These are phyloP conservation scores for Ooceraea biroi DNA, from an alignment of 1,140 invertebrate species.

Conservation along the genomic window DNA sequence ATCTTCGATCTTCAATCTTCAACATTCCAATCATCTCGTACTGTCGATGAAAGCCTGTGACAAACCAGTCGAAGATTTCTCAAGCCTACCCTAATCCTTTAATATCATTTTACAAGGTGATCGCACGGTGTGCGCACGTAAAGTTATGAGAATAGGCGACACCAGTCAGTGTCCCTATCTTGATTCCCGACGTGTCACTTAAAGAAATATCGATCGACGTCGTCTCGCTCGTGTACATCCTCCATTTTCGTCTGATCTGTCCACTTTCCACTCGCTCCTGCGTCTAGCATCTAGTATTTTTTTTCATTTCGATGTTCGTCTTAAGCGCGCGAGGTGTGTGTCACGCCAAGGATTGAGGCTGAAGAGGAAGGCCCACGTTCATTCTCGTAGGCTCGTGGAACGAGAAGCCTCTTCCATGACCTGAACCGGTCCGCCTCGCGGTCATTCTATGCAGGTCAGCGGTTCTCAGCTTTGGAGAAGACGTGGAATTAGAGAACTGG, in stretches of 20 bases:
- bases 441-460: conserved; percentile 75
- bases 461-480: conserved; percentile 79
- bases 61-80: conserved; percentile 51
- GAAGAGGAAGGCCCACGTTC: conserved; percentile 59
- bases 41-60: conserved; percentile 27
- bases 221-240: not conserved
- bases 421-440: conserved; percentile 84
- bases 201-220: conserved; percentile 70
- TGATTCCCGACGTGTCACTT: conserved; percentile 53
- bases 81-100: conserved; percentile 77
- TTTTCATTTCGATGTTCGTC: conserved; percentile 49
- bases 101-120: conserved; percentile 77
- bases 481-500: no score
- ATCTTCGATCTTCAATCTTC: not conserved
- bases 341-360: conserved; percentile 72
- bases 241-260: not conserved
- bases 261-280: conserved; percentile 15
- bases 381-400: conserved; percentile 68
- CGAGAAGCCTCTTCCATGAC: conserved; percentile 81
- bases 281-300: conserved; percentile 35
- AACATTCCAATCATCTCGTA: conserved; percentile 21
- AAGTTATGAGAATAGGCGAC: conserved; percentile 62
- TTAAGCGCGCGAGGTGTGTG: conserved; percentile 60
- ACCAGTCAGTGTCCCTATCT: conserved; percentile 53
- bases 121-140: conserved; percentile 49